phyloP scores from a whole-genome alignment of 1,140 invertebrate genomes.

The Homarus americanus region DNA sequence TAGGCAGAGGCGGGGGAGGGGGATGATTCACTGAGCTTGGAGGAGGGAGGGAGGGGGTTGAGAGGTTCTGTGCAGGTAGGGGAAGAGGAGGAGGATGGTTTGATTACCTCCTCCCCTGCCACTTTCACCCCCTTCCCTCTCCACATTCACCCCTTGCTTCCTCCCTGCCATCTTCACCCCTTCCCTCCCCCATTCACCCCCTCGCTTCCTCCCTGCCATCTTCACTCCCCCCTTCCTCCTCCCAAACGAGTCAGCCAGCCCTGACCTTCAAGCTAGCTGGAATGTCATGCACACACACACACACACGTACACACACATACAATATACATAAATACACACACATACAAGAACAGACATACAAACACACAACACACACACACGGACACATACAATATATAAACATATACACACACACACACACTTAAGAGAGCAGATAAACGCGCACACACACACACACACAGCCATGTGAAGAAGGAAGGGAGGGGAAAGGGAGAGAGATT shows the following conservation, averaged over 20 bases:
- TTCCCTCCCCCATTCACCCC: neutral
- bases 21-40: neutral
- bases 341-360: too few species aligned
- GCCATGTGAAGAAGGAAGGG: too few species aligned
- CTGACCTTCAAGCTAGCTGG: neutral
- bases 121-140: neutral
- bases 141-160: neutral
- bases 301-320: too few species aligned
- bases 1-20: neutral
- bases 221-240: too few species aligned
- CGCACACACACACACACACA: neutral
- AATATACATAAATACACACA: too few species aligned
- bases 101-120: neutral
- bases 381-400: neutral
- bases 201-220: neutral
- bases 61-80: neutral
- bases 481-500: too few species aligned
- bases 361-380: too few species aligned
- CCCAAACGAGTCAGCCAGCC: neutral
- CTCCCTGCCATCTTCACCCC: neutral
- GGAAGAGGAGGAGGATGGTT: neutral
- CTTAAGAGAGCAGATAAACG: too few species aligned
- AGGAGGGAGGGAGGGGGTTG: neutral
- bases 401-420: neutral
- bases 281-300: too few species aligned